Percentiles rank a stretch among this genome's conserved stretches.
Evolutionary conservation across 2,888 invertebrate genomes (phyloP).

Genomic region (Spisula solida): DNA sequence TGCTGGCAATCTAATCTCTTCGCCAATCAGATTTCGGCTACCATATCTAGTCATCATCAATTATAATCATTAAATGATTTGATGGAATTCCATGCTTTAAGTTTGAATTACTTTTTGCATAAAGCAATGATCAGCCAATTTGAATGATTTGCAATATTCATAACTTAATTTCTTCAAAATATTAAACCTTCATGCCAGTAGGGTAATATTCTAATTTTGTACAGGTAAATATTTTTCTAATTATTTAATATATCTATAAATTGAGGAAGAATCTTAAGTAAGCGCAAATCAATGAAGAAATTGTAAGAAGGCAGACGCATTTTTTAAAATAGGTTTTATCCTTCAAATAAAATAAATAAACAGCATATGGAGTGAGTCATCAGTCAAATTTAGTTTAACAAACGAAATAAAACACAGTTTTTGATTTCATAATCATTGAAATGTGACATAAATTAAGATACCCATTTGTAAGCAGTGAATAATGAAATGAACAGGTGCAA

Average conservation of each 20-base stretch:
- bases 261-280: neutral
- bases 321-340: neutral
- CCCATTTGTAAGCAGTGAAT: neutral
- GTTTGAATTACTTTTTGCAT: too few species aligned
- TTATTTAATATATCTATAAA: neutral
- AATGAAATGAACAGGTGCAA: neutral
- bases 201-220: neutral
- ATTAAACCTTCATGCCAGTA: too few species aligned
- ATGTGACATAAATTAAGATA: neutral
- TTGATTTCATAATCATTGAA: neutral
- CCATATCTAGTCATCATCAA: too few species aligned
- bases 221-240: neutral
- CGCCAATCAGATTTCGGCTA: too few species aligned
- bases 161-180: too few species aligned
- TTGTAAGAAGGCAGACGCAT: neutral
- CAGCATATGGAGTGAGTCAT: neutral
- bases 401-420: constrained; percentile 7
- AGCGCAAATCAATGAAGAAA: neutral
- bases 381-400: neutral
- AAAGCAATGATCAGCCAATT: too few species aligned
- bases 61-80: too few species aligned
- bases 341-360: neutral
- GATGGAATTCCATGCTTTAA: too few species aligned
- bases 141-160: too few species aligned
- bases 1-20: too few species aligned